phyloP scores from a whole-genome alignment of 2,113 vertebrate species.

The Symphodus melops region DNA sequence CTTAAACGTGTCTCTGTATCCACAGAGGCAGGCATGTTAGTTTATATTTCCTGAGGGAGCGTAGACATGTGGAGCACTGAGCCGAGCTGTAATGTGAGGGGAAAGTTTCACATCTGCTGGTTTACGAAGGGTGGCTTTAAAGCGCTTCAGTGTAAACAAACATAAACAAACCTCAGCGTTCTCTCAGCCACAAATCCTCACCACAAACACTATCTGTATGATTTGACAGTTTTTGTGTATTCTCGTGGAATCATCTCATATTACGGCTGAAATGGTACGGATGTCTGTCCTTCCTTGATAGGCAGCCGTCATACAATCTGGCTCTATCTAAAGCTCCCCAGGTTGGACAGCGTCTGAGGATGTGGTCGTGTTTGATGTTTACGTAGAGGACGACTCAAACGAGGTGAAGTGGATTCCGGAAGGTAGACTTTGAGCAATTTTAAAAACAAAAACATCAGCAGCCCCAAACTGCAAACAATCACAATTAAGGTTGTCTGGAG shows the following conservation, averaged over 20 bases:
- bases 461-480: slow-evolving; percentile 50
- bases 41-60: slow-evolving; percentile 37
- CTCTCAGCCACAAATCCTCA: background rate
- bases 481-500: slow-evolving; percentile 72
- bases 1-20: slow-evolving; percentile 43
- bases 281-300: slow-evolving; percentile 13
- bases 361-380: slow-evolving; percentile 60
- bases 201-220: background rate
- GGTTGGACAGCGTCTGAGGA: slow-evolving; percentile 31
- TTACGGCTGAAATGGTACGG: slow-evolving; percentile 1
- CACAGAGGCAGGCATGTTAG: slow-evolving; percentile 26
- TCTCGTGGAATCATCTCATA: slow-evolving; percentile 23
- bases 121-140: slow-evolving; percentile 44
- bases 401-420: slow-evolving; percentile 52
- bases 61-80: slow-evolving; percentile 8
- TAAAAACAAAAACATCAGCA: slow-evolving; percentile 47
- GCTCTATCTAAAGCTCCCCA: slow-evolving; percentile 16
- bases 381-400: slow-evolving; percentile 32
- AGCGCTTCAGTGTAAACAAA: slow-evolving; percentile 37
- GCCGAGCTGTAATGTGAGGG: slow-evolving; percentile 24
- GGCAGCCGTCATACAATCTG: slow-evolving; percentile 7
- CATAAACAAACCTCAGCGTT: slow-evolving; percentile 33
- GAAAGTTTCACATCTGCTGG: slow-evolving; percentile 40
- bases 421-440: slow-evolving; percentile 58
- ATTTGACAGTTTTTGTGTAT: slow-evolving; percentile 3